Percentiles rank a stretch among this genome's conserved stretches.
These are phyloP conservation scores for Spheniscus humboldti DNA, from an alignment of 2,797 vertebrate species.

Conservation along the genomic window DNA sequence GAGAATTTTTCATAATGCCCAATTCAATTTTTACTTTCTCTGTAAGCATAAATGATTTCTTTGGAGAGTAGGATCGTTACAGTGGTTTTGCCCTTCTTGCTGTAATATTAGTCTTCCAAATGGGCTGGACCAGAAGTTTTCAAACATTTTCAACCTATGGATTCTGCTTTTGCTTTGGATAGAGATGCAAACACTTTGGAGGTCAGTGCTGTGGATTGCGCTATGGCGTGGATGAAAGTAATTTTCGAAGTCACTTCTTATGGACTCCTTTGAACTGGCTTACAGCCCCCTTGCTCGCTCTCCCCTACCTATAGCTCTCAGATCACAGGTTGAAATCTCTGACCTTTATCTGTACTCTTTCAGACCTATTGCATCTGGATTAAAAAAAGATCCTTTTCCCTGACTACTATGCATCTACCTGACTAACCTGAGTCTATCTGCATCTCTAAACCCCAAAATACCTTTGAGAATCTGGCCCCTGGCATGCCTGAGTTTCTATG, in stretches of 20 bases:
- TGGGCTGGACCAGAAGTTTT: not conserved
- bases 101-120: not conserved
- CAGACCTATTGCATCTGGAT: not conserved
- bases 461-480: not conserved
- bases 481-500: accelerated
- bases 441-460: not conserved
- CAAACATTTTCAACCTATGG: not conserved
- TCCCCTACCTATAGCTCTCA: not conserved
- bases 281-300: accelerated
- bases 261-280: not conserved
- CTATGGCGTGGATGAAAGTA: accelerated
- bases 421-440: not conserved
- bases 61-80: not conserved
- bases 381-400: not conserved
- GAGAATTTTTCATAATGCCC: slow-evolving; percentile 36
- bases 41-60: slow-evolving; percentile 16
- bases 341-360: not conserved
- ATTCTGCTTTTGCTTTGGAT: not conserved
- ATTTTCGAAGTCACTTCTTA: not conserved
- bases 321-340: not conserved
- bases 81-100: not conserved
- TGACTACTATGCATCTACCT: too few species aligned
- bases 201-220: not conserved
- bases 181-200: not conserved
- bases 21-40: slow-evolving; percentile 39